Percentiles rank a stretch among this genome's conserved stretches.
These are phyloP conservation scores for Epinephelus moara DNA, from an alignment of 2,113 vertebrate species.

Conservation along the genomic window DNA sequence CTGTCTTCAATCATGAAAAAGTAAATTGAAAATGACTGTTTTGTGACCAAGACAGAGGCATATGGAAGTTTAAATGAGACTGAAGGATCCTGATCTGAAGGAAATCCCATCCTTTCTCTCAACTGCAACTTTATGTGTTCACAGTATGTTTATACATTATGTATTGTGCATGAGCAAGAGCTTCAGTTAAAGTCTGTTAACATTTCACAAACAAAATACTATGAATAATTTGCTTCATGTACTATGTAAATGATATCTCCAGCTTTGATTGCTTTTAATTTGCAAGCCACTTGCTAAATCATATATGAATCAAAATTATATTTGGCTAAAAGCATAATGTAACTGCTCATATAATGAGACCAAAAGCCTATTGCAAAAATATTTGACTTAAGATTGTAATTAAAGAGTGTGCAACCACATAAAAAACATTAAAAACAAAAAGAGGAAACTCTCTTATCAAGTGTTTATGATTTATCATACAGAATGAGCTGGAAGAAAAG, in stretches of 20 bases:
- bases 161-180: conserved; percentile 9
- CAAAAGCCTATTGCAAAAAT: not conserved
- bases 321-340: conserved; percentile 35
- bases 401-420: conserved; percentile 20
- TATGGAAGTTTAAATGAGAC: not conserved
- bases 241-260: conserved; percentile 19
- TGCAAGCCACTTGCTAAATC: conserved; percentile 4
- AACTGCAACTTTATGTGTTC: conserved; percentile 14
- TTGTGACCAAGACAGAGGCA: not conserved
- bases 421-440: not conserved
- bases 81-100: conserved; percentile 7
- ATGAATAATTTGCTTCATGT: conserved; percentile 5
- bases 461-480: conserved; percentile 25
- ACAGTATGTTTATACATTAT: conserved; percentile 7
- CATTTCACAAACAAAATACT: not conserved
- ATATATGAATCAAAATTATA: conserved; percentile 26
- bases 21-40: conserved; percentile 61
- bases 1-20: conserved; percentile 98
- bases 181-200: conserved; percentile 8
- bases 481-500: conserved; percentile 25
- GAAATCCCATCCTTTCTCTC: conserved; percentile 12
- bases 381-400: conserved; percentile 45
- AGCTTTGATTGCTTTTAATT: conserved; percentile 1
- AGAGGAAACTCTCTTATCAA: not conserved
- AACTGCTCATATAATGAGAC: conserved; percentile 59